Evolutionary conservation across 2,113 vertebrate species (phyloP).

Genomic region (Pelvicachromis taeniatus): DNA sequence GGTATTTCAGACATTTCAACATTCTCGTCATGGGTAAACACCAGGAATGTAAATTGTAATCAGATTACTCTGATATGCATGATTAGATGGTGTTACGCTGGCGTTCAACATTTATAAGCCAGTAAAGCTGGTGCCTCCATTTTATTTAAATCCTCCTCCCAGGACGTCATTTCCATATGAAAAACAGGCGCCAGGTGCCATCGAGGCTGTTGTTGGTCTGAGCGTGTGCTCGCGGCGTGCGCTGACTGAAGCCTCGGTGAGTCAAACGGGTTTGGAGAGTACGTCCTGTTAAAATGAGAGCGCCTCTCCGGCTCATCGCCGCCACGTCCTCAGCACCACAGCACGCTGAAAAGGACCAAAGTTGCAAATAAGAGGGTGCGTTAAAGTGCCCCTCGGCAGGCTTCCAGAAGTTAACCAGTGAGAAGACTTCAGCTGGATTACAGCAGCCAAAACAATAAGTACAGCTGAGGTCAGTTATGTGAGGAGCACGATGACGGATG

Average conservation of each 20-base stretch:
- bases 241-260: background rate
- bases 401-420: background rate
- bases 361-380: accelerated
- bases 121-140: background rate
- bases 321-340: too few relatives aligned
- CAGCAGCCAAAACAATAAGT: background rate
- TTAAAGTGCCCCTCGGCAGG: background rate
- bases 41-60: background rate
- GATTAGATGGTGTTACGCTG: accelerated
- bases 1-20: background rate
- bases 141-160: background rate
- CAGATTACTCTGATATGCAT: background rate
- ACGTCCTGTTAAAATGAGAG: background rate
- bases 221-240: accelerated
- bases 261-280: background rate
- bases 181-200: background rate
- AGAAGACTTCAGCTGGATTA: background rate
- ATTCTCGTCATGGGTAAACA: background rate
- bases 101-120: background rate
- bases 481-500: background rate
- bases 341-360: background rate
- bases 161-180: background rate
- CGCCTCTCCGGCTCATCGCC: too few relatives aligned
- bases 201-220: background rate
- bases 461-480: background rate